Evolutionary conservation across 2,113 vertebrate genomes (phyloP).

Genomic region (Epinephelus fuscoguttatus): DNA sequence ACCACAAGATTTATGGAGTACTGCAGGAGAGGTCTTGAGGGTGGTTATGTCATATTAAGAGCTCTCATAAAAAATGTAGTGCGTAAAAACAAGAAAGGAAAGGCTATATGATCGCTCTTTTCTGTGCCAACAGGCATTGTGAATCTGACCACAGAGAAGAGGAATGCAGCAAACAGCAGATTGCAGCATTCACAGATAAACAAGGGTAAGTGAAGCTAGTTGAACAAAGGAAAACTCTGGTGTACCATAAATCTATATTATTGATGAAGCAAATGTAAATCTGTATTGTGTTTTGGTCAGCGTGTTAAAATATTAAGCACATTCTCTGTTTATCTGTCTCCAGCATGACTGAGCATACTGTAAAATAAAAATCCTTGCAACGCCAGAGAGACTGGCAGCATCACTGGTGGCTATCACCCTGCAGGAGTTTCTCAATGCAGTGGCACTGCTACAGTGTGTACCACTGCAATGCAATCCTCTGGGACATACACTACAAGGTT

Average conservation of each 20-base stretch:
- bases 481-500: slow-evolving; percentile 30
- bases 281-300: slow-evolving; percentile 46
- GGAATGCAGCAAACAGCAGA: slow-evolving; percentile 34
- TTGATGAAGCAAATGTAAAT: slow-evolving; percentile 54
- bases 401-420: slow-evolving; percentile 27
- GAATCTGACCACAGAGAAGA: slow-evolving; percentile 44
- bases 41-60: slow-evolving; percentile 58
- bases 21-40: slow-evolving; percentile 60
- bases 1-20: slow-evolving; percentile 63
- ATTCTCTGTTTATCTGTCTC: slow-evolving; percentile 50
- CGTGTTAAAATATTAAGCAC: slow-evolving; percentile 56
- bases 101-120: slow-evolving; percentile 28
- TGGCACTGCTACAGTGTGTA: slow-evolving; percentile 27
- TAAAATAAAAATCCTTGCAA: slow-evolving; percentile 39
- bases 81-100: slow-evolving; percentile 58
- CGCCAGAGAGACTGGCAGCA: slow-evolving; percentile 29
- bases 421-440: slow-evolving; percentile 40
- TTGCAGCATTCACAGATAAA: slow-evolving; percentile 45
- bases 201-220: slow-evolving; percentile 1
- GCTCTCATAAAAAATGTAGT: slow-evolving; percentile 65
- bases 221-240: slow-evolving; percentile 23
- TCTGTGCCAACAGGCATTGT: slow-evolving; percentile 28
- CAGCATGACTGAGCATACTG: slow-evolving; percentile 14
- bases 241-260: slow-evolving; percentile 38
- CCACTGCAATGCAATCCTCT: slow-evolving; percentile 49